Evolutionary conservation across 1,140 invertebrate genomes (phyloP).

Genomic region (Littorina saxatilis): DNA sequence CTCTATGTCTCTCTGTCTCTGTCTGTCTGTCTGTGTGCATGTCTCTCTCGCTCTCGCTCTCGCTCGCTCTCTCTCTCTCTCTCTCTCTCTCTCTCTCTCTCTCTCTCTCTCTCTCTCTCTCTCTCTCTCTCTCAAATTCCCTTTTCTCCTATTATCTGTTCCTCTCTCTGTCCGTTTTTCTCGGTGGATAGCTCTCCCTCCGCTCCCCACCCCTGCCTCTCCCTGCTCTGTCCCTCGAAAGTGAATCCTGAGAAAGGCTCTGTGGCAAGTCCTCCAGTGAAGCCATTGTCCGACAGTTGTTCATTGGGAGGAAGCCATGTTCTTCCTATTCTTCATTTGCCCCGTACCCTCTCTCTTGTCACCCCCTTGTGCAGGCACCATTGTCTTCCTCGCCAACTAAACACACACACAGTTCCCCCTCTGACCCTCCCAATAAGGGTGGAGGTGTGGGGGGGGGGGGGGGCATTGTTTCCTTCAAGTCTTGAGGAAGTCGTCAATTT

Average conservation of each 20-base stretch:
- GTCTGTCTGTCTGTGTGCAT: background rate
- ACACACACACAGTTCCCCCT: background rate
- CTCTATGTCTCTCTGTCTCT: background rate
- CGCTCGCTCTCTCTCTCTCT: no score
- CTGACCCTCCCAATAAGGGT: background rate
- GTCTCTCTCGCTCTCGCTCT: background rate
- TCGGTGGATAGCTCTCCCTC: no score
- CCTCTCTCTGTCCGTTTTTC: background rate
- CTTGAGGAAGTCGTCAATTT: no score
- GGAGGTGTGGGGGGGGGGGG: no score
- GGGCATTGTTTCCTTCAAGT: no score
- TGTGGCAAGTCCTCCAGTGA: no score
- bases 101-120: slow-evolving; percentile 5
- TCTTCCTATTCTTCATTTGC: background rate
- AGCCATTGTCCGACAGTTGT: background rate
- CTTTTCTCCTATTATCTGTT: background rate
- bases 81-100: background rate
- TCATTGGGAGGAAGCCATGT: slow-evolving; percentile 21
- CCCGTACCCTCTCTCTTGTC: background rate
- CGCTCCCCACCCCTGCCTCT: no score
- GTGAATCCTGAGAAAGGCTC: no score
- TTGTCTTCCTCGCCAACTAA: background rate
- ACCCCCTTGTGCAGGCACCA: background rate
- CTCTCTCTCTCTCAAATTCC: background rate
- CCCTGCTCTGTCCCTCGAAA: no score